A percentile compares a stretch with the other conserved stretches of the same genome.
phyloP scores from a whole-genome alignment of 2,888 invertebrate genomes.

The Mimumesa dahlbomi region DNA sequence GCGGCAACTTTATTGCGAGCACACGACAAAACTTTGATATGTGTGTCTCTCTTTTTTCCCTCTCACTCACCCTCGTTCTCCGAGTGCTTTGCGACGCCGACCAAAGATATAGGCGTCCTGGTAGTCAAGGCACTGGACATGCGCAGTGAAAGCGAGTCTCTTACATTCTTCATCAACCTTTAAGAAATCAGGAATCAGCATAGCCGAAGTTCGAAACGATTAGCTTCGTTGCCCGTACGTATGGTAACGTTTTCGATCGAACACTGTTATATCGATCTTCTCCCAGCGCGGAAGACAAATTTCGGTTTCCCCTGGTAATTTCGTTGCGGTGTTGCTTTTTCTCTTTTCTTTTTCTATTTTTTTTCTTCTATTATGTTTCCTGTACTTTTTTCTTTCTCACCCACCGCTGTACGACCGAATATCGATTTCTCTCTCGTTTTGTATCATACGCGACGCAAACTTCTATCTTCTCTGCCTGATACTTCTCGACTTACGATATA shows the following conservation, averaged over 20 bases:
- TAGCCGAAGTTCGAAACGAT: not conserved
- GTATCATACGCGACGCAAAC: not conserved
- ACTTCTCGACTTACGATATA: not conserved
- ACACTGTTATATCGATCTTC: not conserved
- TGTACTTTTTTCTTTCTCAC: too few species aligned
- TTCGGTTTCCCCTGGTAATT: too few species aligned
- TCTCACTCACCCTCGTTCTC: not conserved
- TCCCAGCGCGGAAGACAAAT: not conserved
- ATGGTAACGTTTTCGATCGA: not conserved
- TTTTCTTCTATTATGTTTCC: too few species aligned
- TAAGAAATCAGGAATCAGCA: slow-evolving; percentile 19
- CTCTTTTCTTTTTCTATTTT: too few species aligned
- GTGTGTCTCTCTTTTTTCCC: slow-evolving; percentile 40
- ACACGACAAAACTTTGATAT: slow-evolving; percentile 66
- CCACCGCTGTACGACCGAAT: too few species aligned
- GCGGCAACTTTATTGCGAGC: slow-evolving; percentile 45
- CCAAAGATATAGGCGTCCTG: slow-evolving; percentile 67
- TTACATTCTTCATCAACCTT: slow-evolving; percentile 18
- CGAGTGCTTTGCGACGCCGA: slow-evolving; percentile 50
- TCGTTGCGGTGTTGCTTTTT: too few species aligned
- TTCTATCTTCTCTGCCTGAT: not conserved
- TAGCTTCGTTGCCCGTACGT: too few species aligned
- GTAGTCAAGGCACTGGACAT: slow-evolving; percentile 76
- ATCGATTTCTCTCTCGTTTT: not conserved
- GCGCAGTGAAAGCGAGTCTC: slow-evolving; percentile 60